phyloP scores from a whole-genome alignment of 1,140 invertebrate species.

The Temnothorax nylanderi region DNA sequence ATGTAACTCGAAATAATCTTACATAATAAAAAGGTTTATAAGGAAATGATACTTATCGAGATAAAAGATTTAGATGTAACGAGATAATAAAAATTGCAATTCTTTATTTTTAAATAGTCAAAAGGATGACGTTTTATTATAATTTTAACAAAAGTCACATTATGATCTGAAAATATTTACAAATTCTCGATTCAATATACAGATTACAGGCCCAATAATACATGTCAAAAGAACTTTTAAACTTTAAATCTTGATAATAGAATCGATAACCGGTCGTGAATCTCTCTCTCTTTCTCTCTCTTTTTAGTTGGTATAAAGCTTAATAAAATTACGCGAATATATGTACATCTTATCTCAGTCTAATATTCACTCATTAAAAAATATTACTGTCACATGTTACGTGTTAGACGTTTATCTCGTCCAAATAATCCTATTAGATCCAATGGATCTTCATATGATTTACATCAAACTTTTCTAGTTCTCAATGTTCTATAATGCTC shows the following conservation, averaged over 20 bases:
- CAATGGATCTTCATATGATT: neutral
- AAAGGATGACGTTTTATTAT: neutral
- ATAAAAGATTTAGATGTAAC: neutral
- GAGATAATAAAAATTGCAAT: neutral
- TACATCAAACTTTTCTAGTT: neutral
- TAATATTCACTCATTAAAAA: neutral
- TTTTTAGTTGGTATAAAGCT: neutral
- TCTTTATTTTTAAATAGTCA: neutral
- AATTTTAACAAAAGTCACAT: neutral
- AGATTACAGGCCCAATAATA: neutral
- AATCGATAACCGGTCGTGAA: neutral
- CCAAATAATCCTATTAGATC: neutral
- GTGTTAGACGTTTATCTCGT: neutral
- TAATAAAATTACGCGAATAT: neutral
- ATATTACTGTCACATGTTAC: neutral
- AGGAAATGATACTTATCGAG: neutral
- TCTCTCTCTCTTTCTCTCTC: neutral
- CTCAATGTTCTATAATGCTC: neutral
- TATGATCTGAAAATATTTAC: neutral
- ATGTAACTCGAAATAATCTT: neutral
- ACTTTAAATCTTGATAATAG: conserved; percentile 10
- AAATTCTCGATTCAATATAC: neutral
- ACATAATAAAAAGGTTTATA: neutral
- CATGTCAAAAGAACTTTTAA: neutral
- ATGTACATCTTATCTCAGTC: neutral